These are phyloP conservation scores for Muricea muricata DNA, from an alignment of 92 coral and sea anemone genomes.

Conservation along the genomic window DNA sequence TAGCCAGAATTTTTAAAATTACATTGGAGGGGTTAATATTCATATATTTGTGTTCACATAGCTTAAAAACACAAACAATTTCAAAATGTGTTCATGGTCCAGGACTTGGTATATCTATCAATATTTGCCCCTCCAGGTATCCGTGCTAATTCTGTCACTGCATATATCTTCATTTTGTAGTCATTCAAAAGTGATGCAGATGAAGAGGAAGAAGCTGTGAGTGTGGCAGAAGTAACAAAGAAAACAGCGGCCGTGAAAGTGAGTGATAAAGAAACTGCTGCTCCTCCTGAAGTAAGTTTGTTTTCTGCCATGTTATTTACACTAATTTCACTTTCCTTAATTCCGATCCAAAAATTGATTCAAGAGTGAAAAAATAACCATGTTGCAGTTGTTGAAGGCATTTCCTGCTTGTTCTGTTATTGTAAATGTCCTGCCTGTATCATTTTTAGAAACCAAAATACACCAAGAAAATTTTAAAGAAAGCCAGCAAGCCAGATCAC, in stretches of 20 bases:
- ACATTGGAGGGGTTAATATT: too few relatives aligned
- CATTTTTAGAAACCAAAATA: conserved; percentile 90
- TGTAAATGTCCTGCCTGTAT: too few relatives aligned
- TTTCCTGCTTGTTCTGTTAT: too few relatives aligned
- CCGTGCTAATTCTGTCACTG: background rate
- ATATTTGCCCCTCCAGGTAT: too few relatives aligned
- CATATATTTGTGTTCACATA: too few relatives aligned
- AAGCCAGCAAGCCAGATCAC: conserved; percentile 80
- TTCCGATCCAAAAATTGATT: too few relatives aligned
- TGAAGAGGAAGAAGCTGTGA: conserved; percentile 76
- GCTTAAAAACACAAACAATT: too few relatives aligned
- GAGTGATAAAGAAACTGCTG: conserved; percentile 9
- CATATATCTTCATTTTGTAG: conserved; percentile 11
- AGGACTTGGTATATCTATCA: too few relatives aligned
- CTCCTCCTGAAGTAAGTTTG: background rate
- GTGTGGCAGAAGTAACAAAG: conserved; percentile 72
- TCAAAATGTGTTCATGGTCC: too few relatives aligned
- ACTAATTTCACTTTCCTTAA: background rate
- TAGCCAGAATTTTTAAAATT: too few relatives aligned
- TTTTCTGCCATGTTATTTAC: background rate
- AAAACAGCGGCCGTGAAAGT: conserved; percentile 75
- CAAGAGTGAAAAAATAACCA: too few relatives aligned
- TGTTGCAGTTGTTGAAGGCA: background rate
- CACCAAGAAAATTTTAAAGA: conserved; percentile 87
- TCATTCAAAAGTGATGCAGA: conserved; percentile 83